Base-by-base conservation (phyloP, 2,113 vertebrate genomes). In the Equus przewalskii region DNA sequence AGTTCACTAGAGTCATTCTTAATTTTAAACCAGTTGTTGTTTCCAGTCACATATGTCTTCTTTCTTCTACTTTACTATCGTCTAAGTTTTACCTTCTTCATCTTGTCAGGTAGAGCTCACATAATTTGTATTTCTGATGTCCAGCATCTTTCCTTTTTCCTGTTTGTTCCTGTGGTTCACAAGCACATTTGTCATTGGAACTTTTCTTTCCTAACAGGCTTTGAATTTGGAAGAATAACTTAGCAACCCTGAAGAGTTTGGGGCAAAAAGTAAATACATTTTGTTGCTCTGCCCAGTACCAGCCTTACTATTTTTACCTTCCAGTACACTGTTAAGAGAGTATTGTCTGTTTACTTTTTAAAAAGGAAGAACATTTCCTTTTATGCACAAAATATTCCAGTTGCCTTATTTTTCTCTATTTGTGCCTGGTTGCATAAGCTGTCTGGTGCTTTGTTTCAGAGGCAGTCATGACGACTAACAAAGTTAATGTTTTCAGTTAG, bases 301-400 rank as follows among this genome's bases (percentile, higher is more conserved):
- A 73, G 21, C 26, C 19, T 89, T 24, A 46, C 51, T 94, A 76
- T 91, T 95, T 97, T 96, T 97, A 72, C 44, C 56, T 89, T 64
- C 7, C 26, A 83, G 78, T 36, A 14, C 33, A 41, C n/a, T 62
- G 49, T 79, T 90, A 44, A 56, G 67, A 85, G 26, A 86, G 58
- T 14, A 79, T 78, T 92, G 28, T 86, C 86, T 96, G 44, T 94
- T 97, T 96, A 84, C 21, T 94, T 94, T 95, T 46, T 87, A 6
- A 83, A 78, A 95, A 90, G 58, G 69, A 76, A 95, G 94, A 95
- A 69, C n/a, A 60, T 91, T 96, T 91, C 89, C 60, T 95, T 94
- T 96, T 93, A 91, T 89, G 89, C 14, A 58, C 30, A 93, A 51
- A 79, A 46, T 80, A 92, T 94, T 89, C 75, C 46, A 44, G 0